phyloP scores from a whole-genome alignment of 2,888 invertebrate species.

The Augochlorella aurata region DNA sequence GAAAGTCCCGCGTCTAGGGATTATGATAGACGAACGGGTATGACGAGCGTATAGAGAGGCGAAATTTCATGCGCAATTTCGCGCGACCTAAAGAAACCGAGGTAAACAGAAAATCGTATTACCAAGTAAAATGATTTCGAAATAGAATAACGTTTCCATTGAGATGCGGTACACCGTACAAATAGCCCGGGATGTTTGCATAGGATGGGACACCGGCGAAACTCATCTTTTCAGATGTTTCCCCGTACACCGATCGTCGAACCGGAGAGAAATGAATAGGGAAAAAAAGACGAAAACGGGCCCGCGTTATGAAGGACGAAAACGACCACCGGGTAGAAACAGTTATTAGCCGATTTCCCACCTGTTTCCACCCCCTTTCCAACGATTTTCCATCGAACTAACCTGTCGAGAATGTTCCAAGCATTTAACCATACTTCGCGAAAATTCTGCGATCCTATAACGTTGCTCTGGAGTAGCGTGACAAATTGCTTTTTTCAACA shows the following conservation, averaged over 20 bases:
- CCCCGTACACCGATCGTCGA: constrained; percentile 23
- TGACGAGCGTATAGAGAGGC: not conserved
- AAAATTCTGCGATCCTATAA: no score
- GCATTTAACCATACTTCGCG: no score
- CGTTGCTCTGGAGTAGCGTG: no score
- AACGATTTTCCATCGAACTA: not conserved
- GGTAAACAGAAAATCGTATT: constrained; percentile 50
- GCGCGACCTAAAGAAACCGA: constrained; percentile 18
- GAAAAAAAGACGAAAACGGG: not conserved
- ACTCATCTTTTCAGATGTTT: constrained; percentile 49
- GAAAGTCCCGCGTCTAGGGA: not conserved
- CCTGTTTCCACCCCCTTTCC: not conserved
- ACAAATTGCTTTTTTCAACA: no score
- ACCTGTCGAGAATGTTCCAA: no score
- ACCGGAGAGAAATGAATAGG: constrained; percentile 10
- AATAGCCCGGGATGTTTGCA: constrained; percentile 50
- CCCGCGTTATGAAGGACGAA: not conserved
- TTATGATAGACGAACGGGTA: not conserved
- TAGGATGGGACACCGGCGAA: constrained; percentile 42
- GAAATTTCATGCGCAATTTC: constrained; percentile 40
- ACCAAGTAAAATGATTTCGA: constrained; percentile 54
- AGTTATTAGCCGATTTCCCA: not conserved
- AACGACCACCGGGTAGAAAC: not conserved
- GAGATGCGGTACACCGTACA: constrained; percentile 35
- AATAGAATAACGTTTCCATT: constrained; percentile 46